Evolutionary conservation across 1,140 invertebrate genomes (phyloP).

Genomic region (Scaptodrosophila lebanonensis): DNA sequence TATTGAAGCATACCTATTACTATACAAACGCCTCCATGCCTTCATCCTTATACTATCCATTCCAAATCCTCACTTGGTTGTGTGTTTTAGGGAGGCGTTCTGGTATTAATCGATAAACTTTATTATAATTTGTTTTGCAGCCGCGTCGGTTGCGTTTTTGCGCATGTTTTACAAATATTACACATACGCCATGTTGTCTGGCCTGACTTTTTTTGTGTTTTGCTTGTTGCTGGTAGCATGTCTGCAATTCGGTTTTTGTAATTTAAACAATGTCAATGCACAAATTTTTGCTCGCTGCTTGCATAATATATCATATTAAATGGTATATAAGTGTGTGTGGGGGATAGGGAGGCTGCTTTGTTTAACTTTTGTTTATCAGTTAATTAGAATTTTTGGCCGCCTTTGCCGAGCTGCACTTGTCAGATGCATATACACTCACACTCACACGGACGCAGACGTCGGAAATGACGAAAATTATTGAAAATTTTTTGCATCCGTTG

Average conservation of each 20-base stretch:
- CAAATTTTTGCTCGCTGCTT: no score
- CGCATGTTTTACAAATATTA: constrained; percentile 14
- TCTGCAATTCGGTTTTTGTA: constrained; percentile 10
- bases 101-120: constrained; percentile 64
- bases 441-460: no score
- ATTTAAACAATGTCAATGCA: constrained; percentile 41
- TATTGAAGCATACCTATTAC: constrained; percentile 58
- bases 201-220: constrained; percentile 33
- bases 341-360: constrained; percentile 23
- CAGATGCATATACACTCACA: constrained; percentile 45
- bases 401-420: constrained; percentile 16
- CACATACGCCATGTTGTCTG: constrained; percentile 43
- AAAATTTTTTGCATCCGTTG: constrained; percentile 53
- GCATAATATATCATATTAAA: constrained; percentile 54
- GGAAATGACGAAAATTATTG: constrained; percentile 56
- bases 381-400: constrained; percentile 60
- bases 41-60: constrained; percentile 8
- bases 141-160: constrained; percentile 20
- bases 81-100: no score
- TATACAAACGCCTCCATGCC: constrained; percentile 20
- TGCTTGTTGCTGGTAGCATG: constrained; percentile 24
- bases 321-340: constrained; percentile 3
- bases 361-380: constrained; percentile 59
- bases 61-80: constrained; percentile 18
- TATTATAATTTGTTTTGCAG: constrained; percentile 65